Conservation (phyloP, 2,888 invertebrate genomes). For the Calameuta filiformis region DNA sequence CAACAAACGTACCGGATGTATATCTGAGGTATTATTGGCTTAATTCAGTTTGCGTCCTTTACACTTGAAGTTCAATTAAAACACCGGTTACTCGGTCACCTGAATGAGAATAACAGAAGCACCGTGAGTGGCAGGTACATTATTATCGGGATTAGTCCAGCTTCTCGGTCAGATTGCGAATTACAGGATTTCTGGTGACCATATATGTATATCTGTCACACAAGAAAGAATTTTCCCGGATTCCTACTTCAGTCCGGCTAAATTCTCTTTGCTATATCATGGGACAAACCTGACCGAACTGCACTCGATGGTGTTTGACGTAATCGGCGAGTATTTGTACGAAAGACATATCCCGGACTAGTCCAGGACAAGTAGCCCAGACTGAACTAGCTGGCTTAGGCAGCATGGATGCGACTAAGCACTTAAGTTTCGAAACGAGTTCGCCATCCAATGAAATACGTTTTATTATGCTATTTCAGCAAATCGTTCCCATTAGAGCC, state of each 20-base stretch:
- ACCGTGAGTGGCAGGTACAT: background rate
- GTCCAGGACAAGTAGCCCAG: background rate
- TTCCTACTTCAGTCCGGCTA: background rate
- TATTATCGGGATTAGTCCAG: background rate
- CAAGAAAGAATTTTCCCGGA: background rate
- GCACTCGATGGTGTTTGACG: background rate
- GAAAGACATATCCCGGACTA: background rate
- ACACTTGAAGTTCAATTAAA: background rate
- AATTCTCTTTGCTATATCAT: background rate
- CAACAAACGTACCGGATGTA: background rate
- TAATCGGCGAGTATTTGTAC: background rate
- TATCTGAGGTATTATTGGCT: background rate
- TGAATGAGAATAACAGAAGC: background rate
- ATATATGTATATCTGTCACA: background rate
- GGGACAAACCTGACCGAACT: background rate
- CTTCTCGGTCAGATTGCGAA: background rate
- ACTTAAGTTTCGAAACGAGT: constrained; percentile 25
- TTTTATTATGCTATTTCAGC: constrained; percentile 47
- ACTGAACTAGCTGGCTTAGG: background rate
- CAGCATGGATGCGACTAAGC: constrained; percentile 2
- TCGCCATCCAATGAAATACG: constrained; percentile 38
- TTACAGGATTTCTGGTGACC: background rate
- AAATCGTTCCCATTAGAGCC: constrained; percentile 42
- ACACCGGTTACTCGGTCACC: background rate
- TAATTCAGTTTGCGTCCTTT: background rate